phyloP scores from a whole-genome alignment of 2,888 invertebrate species.

The Lasius platythorax region DNA sequence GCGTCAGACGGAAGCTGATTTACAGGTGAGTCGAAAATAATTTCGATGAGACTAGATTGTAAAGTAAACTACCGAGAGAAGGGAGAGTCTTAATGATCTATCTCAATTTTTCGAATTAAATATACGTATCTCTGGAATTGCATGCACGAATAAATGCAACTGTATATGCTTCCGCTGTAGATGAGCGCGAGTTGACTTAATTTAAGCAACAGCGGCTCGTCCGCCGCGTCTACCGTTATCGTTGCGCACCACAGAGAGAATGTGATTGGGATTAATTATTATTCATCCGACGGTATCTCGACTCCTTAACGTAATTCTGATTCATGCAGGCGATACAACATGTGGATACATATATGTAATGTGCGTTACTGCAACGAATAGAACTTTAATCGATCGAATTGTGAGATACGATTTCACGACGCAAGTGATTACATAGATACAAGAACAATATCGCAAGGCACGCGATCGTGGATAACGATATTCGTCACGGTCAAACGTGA shows the following conservation, averaged over 20 bases:
- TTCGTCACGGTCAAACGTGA: conserved; percentile 33
- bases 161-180: not conserved
- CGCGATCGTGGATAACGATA: conserved; percentile 21
- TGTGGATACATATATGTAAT: not conserved
- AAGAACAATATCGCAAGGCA: not conserved
- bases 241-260: not conserved
- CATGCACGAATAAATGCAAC: not conserved
- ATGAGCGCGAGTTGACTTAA: not conserved
- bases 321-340: not conserved
- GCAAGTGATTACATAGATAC: not conserved
- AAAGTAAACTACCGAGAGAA: not conserved
- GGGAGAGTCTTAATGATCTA: not conserved
- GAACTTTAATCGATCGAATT: conserved; percentile 3
- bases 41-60: not conserved
- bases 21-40: conserved; percentile 91
- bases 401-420: not conserved
- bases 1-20: conserved; percentile 97
- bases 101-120: not conserved
- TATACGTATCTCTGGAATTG: not conserved
- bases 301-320: not conserved
- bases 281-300: not conserved
- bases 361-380: too few relatives aligned
- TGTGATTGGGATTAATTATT: conserved; percentile 26
- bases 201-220: not conserved
- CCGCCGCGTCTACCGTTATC: not conserved